Evolutionary conservation across 2,113 vertebrate genomes (phyloP).

Genomic region (Nycticebus coucang): DNA sequence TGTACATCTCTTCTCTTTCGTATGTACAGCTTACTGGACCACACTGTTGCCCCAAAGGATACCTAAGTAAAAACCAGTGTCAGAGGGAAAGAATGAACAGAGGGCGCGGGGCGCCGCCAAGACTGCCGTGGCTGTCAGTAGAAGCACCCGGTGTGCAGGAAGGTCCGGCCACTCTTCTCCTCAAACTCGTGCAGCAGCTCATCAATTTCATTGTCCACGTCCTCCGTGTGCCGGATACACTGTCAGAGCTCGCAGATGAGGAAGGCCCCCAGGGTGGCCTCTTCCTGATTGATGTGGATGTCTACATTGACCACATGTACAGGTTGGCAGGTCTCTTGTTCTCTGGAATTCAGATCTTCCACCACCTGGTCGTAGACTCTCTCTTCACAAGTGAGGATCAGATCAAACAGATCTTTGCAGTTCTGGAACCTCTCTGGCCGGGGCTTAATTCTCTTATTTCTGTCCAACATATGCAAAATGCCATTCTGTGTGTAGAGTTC

Average conservation of each 20-base stretch:
- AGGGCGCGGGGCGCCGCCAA: background rate
- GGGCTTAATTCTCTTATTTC: conserved; percentile 98
- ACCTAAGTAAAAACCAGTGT: conserved; percentile 60
- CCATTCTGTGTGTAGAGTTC: conserved; percentile 99
- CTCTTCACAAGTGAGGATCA: conserved; percentile 98
- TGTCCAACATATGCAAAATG: conserved; percentile 99
- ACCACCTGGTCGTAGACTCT: conserved; percentile 98
- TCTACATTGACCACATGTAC: conserved; percentile 99
- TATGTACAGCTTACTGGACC: conserved; percentile 77
- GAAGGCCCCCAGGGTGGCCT: conserved; percentile 97
- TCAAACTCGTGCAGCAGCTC: conserved; percentile 99
- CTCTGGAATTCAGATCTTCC: conserved; percentile 95
- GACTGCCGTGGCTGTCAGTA: conserved; percentile 85
- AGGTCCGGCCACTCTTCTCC: conserved; percentile 97
- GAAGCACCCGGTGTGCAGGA: conserved; percentile 99
- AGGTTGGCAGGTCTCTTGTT: conserved; percentile 96
- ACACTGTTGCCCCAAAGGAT: conserved; percentile 74
- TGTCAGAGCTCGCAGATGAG: conserved; percentile 99
- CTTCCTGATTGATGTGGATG: conserved; percentile 99
- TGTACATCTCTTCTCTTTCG: conserved; percentile 63
- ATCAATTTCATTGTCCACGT: conserved; percentile 99
- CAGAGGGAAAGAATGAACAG: conserved; percentile 55
- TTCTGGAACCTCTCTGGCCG: conserved; percentile 97
- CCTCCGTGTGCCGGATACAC: conserved; percentile 99
- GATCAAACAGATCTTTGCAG: conserved; percentile 97